A percentile compares a stretch with the other conserved stretches of the same genome.
These are phyloP conservation scores for Fukomys damarensis DNA, from an alignment of 2,113 vertebrate genomes.

Conservation along the genomic window DNA sequence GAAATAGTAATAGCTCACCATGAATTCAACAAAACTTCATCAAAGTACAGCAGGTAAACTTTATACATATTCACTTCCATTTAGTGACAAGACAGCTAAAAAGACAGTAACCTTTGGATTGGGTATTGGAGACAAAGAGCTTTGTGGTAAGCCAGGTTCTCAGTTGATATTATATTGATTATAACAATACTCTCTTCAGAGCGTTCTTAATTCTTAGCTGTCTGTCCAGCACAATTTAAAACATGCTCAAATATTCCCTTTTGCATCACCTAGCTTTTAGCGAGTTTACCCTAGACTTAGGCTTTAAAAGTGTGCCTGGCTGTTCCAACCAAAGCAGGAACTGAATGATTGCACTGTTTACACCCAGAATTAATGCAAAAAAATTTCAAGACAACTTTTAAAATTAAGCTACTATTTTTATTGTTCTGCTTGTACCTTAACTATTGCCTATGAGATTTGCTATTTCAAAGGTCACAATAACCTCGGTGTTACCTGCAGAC, in stretches of 20 bases:
- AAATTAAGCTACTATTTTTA: conserved; percentile 60
- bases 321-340: conserved; percentile 57
- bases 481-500: conserved; percentile 59
- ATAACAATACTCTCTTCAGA: background rate
- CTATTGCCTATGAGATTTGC: conserved; percentile 61
- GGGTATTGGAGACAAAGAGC: background rate
- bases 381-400: conserved; percentile 46
- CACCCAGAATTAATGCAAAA: background rate
- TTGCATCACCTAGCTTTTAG: conserved; percentile 3
- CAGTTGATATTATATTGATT: background rate
- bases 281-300: conserved; percentile 7
- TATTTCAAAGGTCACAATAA: conserved; percentile 73
- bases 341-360: background rate
- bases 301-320: conserved; percentile 6
- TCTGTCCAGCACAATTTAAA: conserved; percentile 10
- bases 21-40: background rate
- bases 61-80: background rate
- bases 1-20: background rate
- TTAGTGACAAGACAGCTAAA: background rate
- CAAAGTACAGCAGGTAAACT: background rate
- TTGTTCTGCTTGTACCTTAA: conserved; percentile 74
- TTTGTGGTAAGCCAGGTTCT: background rate
- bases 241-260: background rate
- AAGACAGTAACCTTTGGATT: background rate
- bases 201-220: background rate